Conservation (phyloP, 2,797 vertebrate species). For the Notolepis coatsorum region DNA sequence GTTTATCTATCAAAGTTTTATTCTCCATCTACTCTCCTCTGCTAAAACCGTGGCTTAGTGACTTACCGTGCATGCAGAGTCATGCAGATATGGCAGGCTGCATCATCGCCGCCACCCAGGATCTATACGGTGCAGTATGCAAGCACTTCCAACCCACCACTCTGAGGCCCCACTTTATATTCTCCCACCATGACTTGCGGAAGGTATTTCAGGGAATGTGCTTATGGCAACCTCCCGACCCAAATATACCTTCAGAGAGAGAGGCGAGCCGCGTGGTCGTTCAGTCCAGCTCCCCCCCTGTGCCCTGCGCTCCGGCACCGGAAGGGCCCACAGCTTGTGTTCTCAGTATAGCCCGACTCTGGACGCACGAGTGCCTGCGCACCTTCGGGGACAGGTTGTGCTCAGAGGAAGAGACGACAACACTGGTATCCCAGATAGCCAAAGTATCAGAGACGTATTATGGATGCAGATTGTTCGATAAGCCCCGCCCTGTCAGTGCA, state of each 20-base stretch:
- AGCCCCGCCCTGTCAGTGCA: neutral
- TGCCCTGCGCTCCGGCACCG: constrained; percentile 10
- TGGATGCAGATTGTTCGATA: constrained; percentile 36
- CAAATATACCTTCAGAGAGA: constrained; percentile 11
- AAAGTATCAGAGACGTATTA: constrained; percentile 72
- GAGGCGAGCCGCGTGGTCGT: neutral
- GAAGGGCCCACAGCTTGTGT: constrained; percentile 33
- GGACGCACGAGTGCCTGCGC: constrained; percentile 89
- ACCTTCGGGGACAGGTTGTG: constrained; percentile 84
- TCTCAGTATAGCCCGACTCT: constrained; percentile 78
- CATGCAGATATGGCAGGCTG: constrained; percentile 66
- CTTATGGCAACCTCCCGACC: constrained; percentile 66
- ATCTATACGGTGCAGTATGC: constrained; percentile 72
- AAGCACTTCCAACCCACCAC: constrained; percentile 66
- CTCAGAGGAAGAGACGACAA: constrained; percentile 66
- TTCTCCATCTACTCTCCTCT: constrained; percentile 77
- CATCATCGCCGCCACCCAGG: constrained; percentile 81
- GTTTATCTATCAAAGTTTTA: constrained; percentile 69
- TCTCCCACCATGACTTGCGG: constrained; percentile 83
- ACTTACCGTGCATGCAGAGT: constrained; percentile 57
- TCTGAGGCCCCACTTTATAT: constrained; percentile 72
- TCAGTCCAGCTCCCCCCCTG: constrained; percentile 11
- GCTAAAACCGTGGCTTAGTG: constrained; percentile 82
- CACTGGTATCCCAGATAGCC: constrained; percentile 71
- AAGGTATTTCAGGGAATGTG: constrained; percentile 85